phyloP scores from a whole-genome alignment of 37 sponge, comb jelly and placozoan genomes.

The Chondrosia reniformis region DNA sequence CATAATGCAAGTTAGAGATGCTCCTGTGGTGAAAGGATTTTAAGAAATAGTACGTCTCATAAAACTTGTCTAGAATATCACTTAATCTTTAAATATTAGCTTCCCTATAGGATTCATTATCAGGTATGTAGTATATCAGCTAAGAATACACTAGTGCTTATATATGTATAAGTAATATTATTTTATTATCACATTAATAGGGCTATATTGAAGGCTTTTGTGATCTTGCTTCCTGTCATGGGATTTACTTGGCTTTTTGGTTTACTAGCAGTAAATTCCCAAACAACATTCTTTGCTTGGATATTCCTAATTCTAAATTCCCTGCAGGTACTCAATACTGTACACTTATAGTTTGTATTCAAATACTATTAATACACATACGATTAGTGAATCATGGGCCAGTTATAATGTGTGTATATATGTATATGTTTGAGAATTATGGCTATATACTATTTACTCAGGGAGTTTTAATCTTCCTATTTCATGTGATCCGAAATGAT shows the following conservation, averaged over 20 bases:
- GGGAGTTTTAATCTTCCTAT: background rate
- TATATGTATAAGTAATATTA: too few species aligned
- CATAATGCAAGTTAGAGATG: too few species aligned
- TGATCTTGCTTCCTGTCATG: background rate
- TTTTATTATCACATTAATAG: background rate
- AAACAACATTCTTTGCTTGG: conserved; percentile 10
- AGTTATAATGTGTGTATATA: background rate
- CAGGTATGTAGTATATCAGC: too few species aligned
- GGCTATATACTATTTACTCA: background rate
- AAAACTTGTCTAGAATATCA: too few species aligned
- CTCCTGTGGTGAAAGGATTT: too few species aligned
- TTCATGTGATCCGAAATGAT: background rate
- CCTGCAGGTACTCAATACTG: background rate
- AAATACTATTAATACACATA: too few species aligned
- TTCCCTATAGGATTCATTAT: too few species aligned
- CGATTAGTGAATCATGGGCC: background rate
- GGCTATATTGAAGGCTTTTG: background rate
- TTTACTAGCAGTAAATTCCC: background rate
- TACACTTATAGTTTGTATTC: too few species aligned
- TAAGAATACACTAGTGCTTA: too few species aligned
- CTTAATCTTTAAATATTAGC: too few species aligned
- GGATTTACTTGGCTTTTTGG: conserved; percentile 11
- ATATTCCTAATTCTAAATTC: background rate
- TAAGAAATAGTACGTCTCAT: too few species aligned
- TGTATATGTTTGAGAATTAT: background rate